These are phyloP conservation scores for Limnephilus lunatus DNA, from an alignment of 2,888 invertebrate genomes.

Conservation along the genomic window DNA sequence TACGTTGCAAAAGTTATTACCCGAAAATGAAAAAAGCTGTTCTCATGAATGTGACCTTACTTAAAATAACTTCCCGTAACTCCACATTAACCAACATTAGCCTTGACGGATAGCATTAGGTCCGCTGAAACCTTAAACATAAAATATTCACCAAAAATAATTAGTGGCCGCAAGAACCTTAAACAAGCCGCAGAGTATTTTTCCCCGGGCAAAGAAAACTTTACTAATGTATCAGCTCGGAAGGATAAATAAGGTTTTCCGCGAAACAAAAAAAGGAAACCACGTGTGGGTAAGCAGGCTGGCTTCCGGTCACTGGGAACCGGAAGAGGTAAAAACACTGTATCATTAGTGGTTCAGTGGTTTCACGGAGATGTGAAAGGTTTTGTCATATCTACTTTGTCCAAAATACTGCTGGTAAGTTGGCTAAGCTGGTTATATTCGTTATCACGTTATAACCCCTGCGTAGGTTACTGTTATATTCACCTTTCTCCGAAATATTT, in stretches of 20 bases:
- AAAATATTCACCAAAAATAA: constrained; percentile 1
- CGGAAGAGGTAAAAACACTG: constrained; percentile 44
- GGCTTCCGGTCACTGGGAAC: constrained; percentile 31
- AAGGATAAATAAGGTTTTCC: constrained; percentile 31
- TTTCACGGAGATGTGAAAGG: not conserved
- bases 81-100: not conserved
- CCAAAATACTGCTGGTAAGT: not conserved
- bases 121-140: not conserved
- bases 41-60: not conserved
- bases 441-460: not conserved
- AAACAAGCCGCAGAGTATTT: constrained; percentile 13
- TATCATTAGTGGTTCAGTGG: constrained; percentile 38
- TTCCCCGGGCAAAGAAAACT: constrained; percentile 33
- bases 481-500: not conserved
- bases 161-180: constrained; percentile 18
- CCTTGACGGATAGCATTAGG: not conserved
- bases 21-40: not conserved
- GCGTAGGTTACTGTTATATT: not conserved
- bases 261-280: constrained; percentile 32
- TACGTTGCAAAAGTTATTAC: not conserved
- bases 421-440: not conserved
- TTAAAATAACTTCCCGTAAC: not conserved
- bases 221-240: constrained; percentile 41
- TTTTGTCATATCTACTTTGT: constrained; percentile 28
- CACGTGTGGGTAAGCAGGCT: constrained; percentile 24